A percentile compares a stretch with the other conserved stretches of the same genome.
Conservation (phyloP, 2,113 vertebrate genomes). For the Alligator mississippiensis region DNA sequence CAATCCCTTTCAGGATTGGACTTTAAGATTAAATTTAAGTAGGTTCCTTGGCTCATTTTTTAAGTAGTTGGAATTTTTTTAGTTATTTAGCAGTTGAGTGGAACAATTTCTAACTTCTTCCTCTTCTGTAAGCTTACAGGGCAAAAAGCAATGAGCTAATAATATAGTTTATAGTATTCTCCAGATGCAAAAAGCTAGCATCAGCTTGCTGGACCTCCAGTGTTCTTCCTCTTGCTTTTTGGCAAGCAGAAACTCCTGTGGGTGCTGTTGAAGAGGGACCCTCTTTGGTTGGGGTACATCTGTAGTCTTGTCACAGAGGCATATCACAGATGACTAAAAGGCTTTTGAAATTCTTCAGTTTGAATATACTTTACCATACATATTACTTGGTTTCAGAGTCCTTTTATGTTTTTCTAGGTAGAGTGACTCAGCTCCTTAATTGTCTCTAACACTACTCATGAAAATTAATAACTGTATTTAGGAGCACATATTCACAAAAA, state of each 20-base stretch:
- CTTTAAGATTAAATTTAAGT: constrained; percentile 59
- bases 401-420: neutral
- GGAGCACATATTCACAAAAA: neutral
- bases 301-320: neutral
- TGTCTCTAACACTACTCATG: neutral
- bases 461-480: neutral
- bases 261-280: neutral
- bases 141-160: constrained; percentile 54
- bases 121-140: constrained; percentile 41
- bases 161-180: constrained; percentile 60
- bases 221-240: neutral
- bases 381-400: neutral
- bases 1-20: constrained; percentile 57
- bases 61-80: constrained; percentile 64
- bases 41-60: constrained; percentile 60
- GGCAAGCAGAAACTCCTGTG: neutral
- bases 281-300: neutral
- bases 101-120: constrained; percentile 59
- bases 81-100: constrained; percentile 67
- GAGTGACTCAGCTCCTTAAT: neutral
- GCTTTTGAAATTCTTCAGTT: neutral
- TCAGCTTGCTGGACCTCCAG: constrained; percentile 39
- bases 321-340: neutral
- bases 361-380: rapidly evolving
- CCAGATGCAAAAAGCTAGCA: constrained; percentile 60